Evolutionary conservation across 2,888 invertebrate genomes (phyloP), one percentile per base, ranked within the genome.

Genomic region (Himalopsyche kuldschensis): DNA sequence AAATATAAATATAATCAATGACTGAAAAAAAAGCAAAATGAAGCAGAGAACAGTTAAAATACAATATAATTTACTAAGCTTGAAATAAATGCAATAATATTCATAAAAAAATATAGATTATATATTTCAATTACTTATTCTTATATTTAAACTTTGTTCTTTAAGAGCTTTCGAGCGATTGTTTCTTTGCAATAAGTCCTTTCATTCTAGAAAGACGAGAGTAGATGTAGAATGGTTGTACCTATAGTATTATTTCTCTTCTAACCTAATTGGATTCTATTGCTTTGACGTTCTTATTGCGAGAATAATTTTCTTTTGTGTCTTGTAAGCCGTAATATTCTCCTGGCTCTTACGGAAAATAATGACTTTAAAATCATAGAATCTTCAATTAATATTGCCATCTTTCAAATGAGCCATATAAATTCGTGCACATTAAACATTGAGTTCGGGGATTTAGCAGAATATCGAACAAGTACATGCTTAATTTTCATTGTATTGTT

Each of bases 251-350:
- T 75, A 75, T 75, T 75, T 75, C 75, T 30, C 31, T 75, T 75
- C 75, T 30, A 30, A 47, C 82, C 82, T 82, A 82, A 82, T 82
- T 82, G 82, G 82, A 82, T 82, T 78, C 82, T 75, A 82, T 78
- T 82, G 69, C 82, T 82, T 82, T 82, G 82, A 78, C 82, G 55
- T 78, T 79, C 82, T 82, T 81, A 63, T 77, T 32, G 78, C 41
- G 69, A 63, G 79, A 82, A 82, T 82, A 82, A 82, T 82, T 82
- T 75, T 78, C 82, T 82, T 82, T 82, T 82, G 82, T 82, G 79
- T 82, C 82, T 78, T 63, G 48, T 55, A 78, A 77, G 77, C 76
- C 46, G 35, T 78, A 55, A 77, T 82, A 82, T 82, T 78, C 63
- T 75, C 48, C 41, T n/a, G 55, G 55, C 82, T 82, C 78, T 30